Base-by-base conservation (phyloP, 2,888 invertebrate genomes). In the Parasteatoda lunata region DNA sequence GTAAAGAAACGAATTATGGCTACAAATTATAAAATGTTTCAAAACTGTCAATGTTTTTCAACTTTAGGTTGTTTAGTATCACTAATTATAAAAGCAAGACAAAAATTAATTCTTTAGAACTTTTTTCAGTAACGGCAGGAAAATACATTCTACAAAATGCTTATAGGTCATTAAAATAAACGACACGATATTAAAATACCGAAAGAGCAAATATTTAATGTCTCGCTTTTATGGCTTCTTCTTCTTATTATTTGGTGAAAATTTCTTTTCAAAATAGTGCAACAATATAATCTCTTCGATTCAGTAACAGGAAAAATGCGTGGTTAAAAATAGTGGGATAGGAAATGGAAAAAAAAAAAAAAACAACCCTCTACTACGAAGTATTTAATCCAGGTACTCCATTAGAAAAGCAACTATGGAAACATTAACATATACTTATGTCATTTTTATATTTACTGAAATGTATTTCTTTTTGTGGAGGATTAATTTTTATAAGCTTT, bases 111-210 rank as follows among this genome's bases (percentile, higher is more conserved):
- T 30, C 30, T 30, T 30, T 30, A 30, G 2, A 30, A 30, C 30
- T 30, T 30, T 30, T 30, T 30, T 30, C 30, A 30, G 30, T 30
- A 30, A 30, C 30, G 30, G 30, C 30, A 30, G 30, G 30, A 30
- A 30, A 30, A 30, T 69, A 75, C 84, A 75, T 85, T 85, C 79
- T 75, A 85, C 84, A 85, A 79, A 85, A 85, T 70, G 70, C 75
- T 75, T 84, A 69, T 84, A 68, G 84, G 79, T 85, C 84, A 85
- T 85, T 85, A 85, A 85, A 85, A 85, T 79, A 85, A 85, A 85
- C 76, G 84, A 85, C 45, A 69, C 70, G 79, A 79, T 85, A 79
- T 85, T 85, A 85, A 85, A 85, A 79, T 79, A 79, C 79, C 84
- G 64, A 51, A 48, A 59, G n/a, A 73, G 84, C 73, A 79, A 47